Conservation (phyloP, 2,113 vertebrate species). For the Pelodiscus sinensis region DNA sequence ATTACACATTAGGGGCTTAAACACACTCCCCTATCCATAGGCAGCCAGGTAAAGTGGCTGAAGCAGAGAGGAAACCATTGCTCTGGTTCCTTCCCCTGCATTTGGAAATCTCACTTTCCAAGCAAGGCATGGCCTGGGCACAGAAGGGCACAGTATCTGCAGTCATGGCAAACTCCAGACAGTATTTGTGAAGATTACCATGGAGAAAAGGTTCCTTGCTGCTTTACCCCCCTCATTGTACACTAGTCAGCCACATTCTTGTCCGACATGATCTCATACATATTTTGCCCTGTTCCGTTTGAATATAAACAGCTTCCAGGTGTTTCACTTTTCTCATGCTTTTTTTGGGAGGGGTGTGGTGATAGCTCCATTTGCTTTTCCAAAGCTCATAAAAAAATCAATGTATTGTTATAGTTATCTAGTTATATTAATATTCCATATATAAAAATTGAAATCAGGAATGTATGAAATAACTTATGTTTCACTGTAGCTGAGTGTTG, state of each 20-base stretch:
- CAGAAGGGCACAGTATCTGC: background rate
- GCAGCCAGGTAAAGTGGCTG: background rate
- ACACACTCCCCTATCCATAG: background rate
- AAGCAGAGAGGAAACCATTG: background rate
- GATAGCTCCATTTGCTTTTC: background rate
- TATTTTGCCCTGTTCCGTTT: background rate
- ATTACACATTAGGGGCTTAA: background rate
- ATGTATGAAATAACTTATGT: background rate
- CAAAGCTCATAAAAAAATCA: background rate
- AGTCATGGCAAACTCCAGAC: fast-evolving
- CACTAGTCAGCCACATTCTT: background rate
- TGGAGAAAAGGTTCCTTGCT: fast-evolving
- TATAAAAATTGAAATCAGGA: background rate
- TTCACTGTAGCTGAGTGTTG: background rate
- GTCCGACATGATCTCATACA: background rate
- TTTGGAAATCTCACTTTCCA: background rate
- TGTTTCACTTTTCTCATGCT: too few species aligned
- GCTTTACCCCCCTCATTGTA: background rate
- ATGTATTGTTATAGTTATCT: too few species aligned
- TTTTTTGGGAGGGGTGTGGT: background rate
- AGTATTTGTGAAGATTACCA: background rate
- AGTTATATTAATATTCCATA: background rate
- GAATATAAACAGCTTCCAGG: too few species aligned
- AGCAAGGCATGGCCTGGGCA: background rate
- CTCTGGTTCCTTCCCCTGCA: background rate